These are phyloP conservation scores for Polyommatus iphigenia DNA, from an alignment of 2,888 invertebrate genomes.

Conservation along the genomic window DNA sequence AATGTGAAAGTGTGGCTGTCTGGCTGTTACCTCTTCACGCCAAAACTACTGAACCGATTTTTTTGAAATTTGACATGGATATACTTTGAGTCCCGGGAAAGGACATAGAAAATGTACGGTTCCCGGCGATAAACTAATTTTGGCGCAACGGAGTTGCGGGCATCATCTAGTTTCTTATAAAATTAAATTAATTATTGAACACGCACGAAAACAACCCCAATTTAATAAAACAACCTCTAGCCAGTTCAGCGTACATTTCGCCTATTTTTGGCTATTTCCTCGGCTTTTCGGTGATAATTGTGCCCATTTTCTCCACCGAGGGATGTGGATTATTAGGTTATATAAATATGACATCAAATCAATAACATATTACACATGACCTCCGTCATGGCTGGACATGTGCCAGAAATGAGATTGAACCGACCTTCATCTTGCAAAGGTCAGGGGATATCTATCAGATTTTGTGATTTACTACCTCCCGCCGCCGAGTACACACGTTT, in stretches of 20 bases:
- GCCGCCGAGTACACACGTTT: neutral
- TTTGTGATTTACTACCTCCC: neutral
- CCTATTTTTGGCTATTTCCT: neutral
- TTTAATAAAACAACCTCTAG: too few species aligned
- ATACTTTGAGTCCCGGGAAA: too few species aligned
- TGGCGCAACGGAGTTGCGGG: too few species aligned
- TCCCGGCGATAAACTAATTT: too few species aligned
- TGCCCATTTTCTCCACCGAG: neutral
- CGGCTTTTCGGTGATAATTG: neutral
- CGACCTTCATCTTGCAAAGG: neutral
- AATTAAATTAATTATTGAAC: too few species aligned
- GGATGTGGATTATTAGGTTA: neutral
- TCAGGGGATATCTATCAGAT: slow-evolving; percentile 3
- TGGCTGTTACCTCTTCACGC: too few species aligned
- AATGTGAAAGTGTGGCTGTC: too few species aligned
- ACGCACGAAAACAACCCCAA: too few species aligned
- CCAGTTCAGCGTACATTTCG: neutral
- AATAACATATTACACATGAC: slow-evolving; percentile 23
- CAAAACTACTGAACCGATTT: too few species aligned
- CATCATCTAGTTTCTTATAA: too few species aligned
- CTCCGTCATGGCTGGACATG: slow-evolving; percentile 17
- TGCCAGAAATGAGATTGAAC: slow-evolving; percentile 21
- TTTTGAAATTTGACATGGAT: too few species aligned
- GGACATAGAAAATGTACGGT: too few species aligned
- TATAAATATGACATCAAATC: slow-evolving; percentile 24